A percentile compares a stretch with the other conserved stretches of the same genome.
Evolutionary conservation across 2,888 invertebrate genomes (phyloP).

Genomic region (Thumatha senex): DNA sequence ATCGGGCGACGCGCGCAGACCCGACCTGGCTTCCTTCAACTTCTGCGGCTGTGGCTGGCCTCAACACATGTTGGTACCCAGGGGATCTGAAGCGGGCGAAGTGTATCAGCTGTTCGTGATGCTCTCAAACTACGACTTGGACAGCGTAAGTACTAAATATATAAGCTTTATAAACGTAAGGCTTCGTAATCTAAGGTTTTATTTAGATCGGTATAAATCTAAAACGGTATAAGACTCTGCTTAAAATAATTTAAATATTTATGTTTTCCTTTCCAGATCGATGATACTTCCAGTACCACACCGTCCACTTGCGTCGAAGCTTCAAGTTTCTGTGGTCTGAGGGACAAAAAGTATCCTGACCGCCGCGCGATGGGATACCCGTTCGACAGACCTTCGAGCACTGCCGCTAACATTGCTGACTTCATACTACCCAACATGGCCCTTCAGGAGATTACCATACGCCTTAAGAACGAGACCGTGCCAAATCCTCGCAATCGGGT

Average conservation of each 20-base stretch:
- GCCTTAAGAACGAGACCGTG: slow-evolving; percentile 80
- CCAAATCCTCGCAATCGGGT: slow-evolving; percentile 65
- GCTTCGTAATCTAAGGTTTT: not conserved
- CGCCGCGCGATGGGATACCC: slow-evolving; percentile 93
- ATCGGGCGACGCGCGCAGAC: slow-evolving; percentile 45
- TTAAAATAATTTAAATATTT: too few relatives aligned
- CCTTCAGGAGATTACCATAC: slow-evolving; percentile 84
- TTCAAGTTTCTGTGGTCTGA: slow-evolving; percentile 90
- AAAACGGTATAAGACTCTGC: too few relatives aligned
- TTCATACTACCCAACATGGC: slow-evolving; percentile 90
- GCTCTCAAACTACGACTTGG: slow-evolving; percentile 76
- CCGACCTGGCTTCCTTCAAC: slow-evolving; percentile 67
- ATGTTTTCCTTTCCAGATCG: slow-evolving; percentile 47
- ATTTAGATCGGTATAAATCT: too few relatives aligned
- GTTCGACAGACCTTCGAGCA: slow-evolving; percentile 86
- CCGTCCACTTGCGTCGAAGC: slow-evolving; percentile 87
- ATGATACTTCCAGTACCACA: slow-evolving; percentile 51
- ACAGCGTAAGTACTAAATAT: slow-evolving; percentile 55
- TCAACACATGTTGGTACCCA: slow-evolving; percentile 83
- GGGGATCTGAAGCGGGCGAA: slow-evolving; percentile 70
- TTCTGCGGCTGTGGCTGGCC: slow-evolving; percentile 87
- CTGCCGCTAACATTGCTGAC: slow-evolving; percentile 83
- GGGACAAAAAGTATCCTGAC: slow-evolving; percentile 91
- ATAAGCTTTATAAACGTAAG: not conserved
- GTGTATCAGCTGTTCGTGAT: slow-evolving; percentile 72